Percentiles rank a stretch among this genome's conserved stretches.
These are phyloP conservation scores for Sarotherodon lohbergeri DNA, from an alignment of 2,113 vertebrate genomes.

Conservation along the genomic window DNA sequence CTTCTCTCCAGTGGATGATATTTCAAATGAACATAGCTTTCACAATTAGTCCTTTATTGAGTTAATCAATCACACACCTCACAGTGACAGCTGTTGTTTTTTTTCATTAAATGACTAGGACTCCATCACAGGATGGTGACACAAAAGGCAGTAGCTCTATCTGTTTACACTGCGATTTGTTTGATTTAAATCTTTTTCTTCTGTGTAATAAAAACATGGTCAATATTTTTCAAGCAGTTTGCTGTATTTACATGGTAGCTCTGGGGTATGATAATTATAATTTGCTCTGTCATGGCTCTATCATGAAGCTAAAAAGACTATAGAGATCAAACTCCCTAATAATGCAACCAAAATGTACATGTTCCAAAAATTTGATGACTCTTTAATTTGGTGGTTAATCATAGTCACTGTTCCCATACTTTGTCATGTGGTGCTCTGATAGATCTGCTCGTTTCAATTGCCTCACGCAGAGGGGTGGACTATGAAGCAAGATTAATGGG, in stretches of 20 bases:
- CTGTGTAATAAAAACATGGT: neutral
- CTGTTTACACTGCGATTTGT: neutral
- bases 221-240: neutral
- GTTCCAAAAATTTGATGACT: neutral
- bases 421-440: neutral
- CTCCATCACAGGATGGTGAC: neutral
- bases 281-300: neutral
- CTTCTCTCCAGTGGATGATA: neutral
- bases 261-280: neutral
- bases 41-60: slow-evolving; percentile 46
- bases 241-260: neutral
- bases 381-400: neutral
- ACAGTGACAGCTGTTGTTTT: neutral
- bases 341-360: neutral
- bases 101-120: neutral
- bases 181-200: neutral
- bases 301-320: neutral
- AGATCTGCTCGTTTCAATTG: slow-evolving; percentile 12
- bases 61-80: slow-evolving; percentile 43
- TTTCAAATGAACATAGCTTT: slow-evolving; percentile 24
- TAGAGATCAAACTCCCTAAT: neutral
- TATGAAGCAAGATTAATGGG: neutral
- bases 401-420: neutral
- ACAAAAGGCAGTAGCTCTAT: neutral
- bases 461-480: neutral